Conservation (phyloP, 2,797 vertebrate species). For the Diceros bicornis region DNA sequence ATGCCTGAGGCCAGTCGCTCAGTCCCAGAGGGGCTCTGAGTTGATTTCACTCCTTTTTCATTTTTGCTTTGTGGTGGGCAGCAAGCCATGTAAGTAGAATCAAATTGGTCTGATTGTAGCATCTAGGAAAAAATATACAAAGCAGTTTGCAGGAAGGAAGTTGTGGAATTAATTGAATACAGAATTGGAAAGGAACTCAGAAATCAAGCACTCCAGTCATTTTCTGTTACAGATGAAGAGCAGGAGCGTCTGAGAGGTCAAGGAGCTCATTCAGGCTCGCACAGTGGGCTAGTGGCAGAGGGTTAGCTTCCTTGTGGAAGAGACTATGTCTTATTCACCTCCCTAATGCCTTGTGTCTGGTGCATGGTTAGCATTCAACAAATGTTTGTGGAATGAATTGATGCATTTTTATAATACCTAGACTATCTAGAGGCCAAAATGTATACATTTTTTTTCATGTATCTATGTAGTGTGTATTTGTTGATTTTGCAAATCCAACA, state of each 20-base stretch:
- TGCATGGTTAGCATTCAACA: background rate
- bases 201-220: background rate
- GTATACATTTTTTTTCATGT: background rate
- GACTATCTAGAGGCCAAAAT: background rate
- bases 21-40: background rate
- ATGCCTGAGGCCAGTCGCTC: background rate
- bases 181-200: conserved; percentile 19
- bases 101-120: conserved; percentile 43
- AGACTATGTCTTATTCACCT: background rate
- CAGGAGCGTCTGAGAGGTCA: background rate
- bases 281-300: background rate
- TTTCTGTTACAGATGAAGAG: conserved; percentile 25
- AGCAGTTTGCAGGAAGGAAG: conserved; percentile 55
- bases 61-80: conserved; percentile 33
- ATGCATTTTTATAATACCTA: background rate
- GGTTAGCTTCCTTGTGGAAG: background rate
- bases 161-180: conserved; percentile 27
- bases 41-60: background rate
- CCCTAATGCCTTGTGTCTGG: background rate
- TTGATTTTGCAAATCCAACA: conserved; percentile 13
- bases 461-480: background rate
- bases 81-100: conserved; percentile 9
- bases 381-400: conserved; percentile 3
- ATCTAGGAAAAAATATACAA: background rate
- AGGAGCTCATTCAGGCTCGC: background rate